Evolutionary conservation across 2,113 vertebrate genomes (phyloP), one percentile per base, ranked within the genome.

Genomic region (Apodemus speciosus): DNA sequence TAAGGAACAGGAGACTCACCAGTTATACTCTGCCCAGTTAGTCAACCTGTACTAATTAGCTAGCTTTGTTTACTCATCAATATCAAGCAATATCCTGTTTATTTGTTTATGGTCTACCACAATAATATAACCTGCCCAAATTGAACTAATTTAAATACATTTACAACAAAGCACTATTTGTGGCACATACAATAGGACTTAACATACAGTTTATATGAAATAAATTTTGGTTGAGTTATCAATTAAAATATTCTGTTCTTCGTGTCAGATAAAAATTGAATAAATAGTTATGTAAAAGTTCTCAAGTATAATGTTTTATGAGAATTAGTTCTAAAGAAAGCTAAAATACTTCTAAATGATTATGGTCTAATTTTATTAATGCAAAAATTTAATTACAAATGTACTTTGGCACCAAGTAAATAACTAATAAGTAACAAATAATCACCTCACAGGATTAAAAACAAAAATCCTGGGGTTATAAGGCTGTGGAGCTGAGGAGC

Each of bases 351-450:
- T 25, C 49, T 30, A 76, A 85, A n/a, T 81, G 3, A 53, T 76
- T 73, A 58, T 93, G 38, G 14, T 5, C n/a, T n/a, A n/a, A n/a
- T n/a, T 60, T 85, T 83, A 56, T 64, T 73, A 71, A 6, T 51
- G 71, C 88, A 14, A 90, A 92, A 95, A 81, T 21, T 92, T 60
- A 90, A 25, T 81, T 80, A 43, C 51, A 6, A 62, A 89, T 35
- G 73, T 75, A 92, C 15, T 35, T 40, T 76, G 43, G 53, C 0
- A 90, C 43, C 75, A 20, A 80, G 7, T 40, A 91, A 66, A 27
- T 81, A 80, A 68, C 32, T 89, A 87, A 77, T 49, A 89, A 40
- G 1, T 77, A 58, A 73, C 16, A 85, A 35, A 72, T 6, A 80
- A 30, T 15, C 51, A 81, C 51, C 2, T 16, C 43, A 64, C 66